Evolutionary conservation across 2,888 invertebrate genomes (phyloP), one percentile per base, ranked within the genome.

Genomic region (Vanessa cardui): DNA sequence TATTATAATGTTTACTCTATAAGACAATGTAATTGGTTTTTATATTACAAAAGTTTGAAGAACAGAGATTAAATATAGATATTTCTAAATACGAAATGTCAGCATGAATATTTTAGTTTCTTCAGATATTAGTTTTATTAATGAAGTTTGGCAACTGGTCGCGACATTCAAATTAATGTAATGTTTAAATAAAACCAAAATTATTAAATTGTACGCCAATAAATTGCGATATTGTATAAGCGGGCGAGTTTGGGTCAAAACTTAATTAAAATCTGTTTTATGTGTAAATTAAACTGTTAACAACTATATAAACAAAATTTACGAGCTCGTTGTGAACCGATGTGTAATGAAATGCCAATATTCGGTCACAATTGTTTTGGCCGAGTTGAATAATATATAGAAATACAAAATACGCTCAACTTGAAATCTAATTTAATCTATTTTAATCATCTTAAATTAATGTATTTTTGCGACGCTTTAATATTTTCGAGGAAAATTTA

Each of bases 231-330:
- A 59, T 61, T 58, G 64, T 60, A 47, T 54, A 54, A 60, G 33
- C 63, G 61, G 49, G 68, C 7, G 50, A 64, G 61, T 65, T 64
- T 39, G 58, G 64, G 61, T 58, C 64, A 69, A 64, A 69, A 61
- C 52, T 66, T 66, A 60, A 66, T 66, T 66, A 66, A 65, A 66
- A 61, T 66, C 33, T 33, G 65, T 66, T 66, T 69, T 65, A 68
- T 71, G 60, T 68, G 44, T 65, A 68, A 60, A 71, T 68, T 65
- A 62, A 65, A 65, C 54, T 59, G 62, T 56, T 65, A 59, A 65
- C 59, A 65, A 47, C 44, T 63, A 47, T 70, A 67, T 67, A 66
- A 66, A 61, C 52, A 52, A 60, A 59, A 60, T 65, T 66, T 66
- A 66, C 60, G 60, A 56, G 60, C 54, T 60, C 60, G 52, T 66